Conservation (phyloP, 2,888 invertebrate species). For the Conomelus anceps region DNA sequence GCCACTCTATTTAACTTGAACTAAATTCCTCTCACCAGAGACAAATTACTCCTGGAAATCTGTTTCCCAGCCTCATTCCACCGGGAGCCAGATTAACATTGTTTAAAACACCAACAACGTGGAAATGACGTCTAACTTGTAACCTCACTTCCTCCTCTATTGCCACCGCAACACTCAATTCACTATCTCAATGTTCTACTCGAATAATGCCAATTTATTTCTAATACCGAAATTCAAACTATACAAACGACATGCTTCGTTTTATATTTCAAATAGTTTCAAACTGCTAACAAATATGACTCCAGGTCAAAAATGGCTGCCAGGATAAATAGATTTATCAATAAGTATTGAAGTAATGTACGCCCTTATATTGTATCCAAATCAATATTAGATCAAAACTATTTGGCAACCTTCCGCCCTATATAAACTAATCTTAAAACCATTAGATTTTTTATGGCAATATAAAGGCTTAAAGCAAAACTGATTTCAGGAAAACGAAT, state of each 20-base stretch:
- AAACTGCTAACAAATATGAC: no score
- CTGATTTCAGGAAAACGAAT: no score
- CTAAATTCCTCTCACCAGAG: neutral
- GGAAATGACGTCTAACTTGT: neutral
- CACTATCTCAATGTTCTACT: neutral
- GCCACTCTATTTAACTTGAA: neutral
- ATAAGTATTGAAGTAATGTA: no score
- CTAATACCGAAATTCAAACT: neutral
- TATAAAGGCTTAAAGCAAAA: no score
- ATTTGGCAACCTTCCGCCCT: no score
- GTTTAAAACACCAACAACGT: neutral
- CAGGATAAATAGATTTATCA: no score
- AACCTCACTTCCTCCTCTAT: neutral
- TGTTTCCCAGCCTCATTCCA: neutral
- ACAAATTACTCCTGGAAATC: neutral
- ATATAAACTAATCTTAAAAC: no score
- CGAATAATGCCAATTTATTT: neutral
- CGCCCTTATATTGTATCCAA: no score
- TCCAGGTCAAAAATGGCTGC: no score
- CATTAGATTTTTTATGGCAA: no score
- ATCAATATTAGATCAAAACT: no score
- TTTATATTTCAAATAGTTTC: neutral
- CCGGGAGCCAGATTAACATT: neutral
- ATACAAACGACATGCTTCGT: neutral
- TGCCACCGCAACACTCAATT: neutral